A percentile compares a stretch with the other conserved stretches of the same genome.
These are phyloP conservation scores for Tachystola acroxantha DNA, from an alignment of 2,888 invertebrate genomes.

Conservation along the genomic window DNA sequence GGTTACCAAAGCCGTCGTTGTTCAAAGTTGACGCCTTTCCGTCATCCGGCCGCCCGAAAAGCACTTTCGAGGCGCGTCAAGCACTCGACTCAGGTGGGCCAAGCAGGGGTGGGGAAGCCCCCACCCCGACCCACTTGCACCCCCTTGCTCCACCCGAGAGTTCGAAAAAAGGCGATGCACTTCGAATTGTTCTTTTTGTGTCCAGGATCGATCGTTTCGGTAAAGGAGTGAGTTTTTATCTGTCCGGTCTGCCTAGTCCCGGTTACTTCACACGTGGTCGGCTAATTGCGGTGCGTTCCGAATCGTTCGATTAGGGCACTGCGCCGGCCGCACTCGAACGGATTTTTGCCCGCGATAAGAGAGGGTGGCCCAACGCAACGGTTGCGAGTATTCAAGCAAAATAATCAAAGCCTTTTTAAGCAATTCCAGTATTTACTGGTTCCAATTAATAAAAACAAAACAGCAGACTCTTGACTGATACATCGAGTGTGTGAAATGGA, in stretches of 20 bases:
- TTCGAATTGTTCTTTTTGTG: constrained; percentile 75
- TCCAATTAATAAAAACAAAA: no score
- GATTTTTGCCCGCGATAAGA: no score
- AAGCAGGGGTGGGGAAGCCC: constrained; percentile 27
- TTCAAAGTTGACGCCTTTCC: constrained; percentile 48
- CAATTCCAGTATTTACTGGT: no score
- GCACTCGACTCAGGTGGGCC: constrained; percentile 39
- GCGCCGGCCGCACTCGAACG: no score
- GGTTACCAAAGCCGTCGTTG: constrained; percentile 6
- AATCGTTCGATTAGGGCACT: constrained; percentile 15
- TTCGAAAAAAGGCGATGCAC: constrained; percentile 77
- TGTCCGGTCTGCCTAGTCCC: constrained; percentile 45
- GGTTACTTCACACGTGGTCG: constrained; percentile 63
- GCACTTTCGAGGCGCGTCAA: constrained; percentile 64
- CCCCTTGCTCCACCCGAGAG: constrained; percentile 44
- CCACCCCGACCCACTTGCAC: constrained; percentile 29
- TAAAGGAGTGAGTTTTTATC: constrained; percentile 72
- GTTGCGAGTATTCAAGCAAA: no score
- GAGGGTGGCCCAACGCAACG: no score
- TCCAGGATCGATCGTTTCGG: constrained; percentile 74
- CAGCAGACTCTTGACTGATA: no score
- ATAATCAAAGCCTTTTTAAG: no score
- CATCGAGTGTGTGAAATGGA: no score
- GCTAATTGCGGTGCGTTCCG: constrained; percentile 54
- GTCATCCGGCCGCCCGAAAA: constrained; percentile 59